These are phyloP conservation scores for Mystacornis crossleyi DNA, from an alignment of 2,113 vertebrate species.

Conservation along the genomic window DNA sequence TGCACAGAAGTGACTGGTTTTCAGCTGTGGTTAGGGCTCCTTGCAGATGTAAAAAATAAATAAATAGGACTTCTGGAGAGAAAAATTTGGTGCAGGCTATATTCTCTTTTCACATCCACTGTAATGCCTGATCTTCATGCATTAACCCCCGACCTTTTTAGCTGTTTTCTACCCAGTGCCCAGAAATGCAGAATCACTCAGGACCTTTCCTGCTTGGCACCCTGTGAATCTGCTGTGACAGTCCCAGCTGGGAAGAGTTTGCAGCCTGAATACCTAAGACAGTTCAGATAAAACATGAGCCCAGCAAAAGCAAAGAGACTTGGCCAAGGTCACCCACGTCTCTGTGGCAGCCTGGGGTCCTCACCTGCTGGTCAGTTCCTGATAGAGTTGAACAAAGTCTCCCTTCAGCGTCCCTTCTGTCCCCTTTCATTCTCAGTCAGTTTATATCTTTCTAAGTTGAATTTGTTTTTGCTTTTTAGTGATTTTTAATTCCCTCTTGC, in stretches of 20 bases:
- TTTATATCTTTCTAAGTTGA: not conserved
- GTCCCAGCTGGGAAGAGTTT: not conserved
- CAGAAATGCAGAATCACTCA: not conserved
- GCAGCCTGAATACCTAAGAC: conserved; percentile 8
- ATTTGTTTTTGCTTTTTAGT: not conserved
- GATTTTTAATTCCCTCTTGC: not conserved
- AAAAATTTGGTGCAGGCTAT: not conserved
- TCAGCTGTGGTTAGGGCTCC: not conserved
- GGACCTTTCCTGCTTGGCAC: not conserved
- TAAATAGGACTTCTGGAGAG: not conserved
- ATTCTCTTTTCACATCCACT: not conserved
- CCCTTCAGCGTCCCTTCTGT: not conserved
- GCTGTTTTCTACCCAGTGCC: not conserved
- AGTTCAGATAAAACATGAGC: not conserved
- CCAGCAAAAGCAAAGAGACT: not conserved
- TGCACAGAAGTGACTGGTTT: not conserved
- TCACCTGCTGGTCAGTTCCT: not conserved
- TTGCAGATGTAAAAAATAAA: conserved; percentile 10
- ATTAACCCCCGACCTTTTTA: not conserved
- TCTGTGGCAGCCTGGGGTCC: not conserved
- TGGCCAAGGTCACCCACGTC: not conserved
- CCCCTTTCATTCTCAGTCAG: not conserved
- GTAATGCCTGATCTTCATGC: not conserved
- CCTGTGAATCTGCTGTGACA: not conserved
- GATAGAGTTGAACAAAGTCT: not conserved